phyloP scores from a whole-genome alignment of 2,797 vertebrate genomes.

The Cryptoprocta ferox region DNA sequence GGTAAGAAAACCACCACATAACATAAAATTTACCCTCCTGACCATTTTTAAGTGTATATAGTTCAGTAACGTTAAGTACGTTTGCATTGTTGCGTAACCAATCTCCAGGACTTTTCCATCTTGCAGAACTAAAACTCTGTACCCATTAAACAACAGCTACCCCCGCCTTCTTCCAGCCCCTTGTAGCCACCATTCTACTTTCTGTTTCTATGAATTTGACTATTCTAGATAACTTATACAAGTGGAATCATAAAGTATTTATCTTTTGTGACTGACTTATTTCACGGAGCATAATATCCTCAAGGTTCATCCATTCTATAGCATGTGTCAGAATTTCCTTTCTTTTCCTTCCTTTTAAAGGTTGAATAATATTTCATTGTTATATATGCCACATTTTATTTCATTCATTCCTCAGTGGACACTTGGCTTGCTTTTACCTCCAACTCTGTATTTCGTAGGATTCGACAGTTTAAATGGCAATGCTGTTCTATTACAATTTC shows the following conservation, averaged over 20 bases:
- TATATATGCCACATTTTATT: neutral
- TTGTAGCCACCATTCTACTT: neutral
- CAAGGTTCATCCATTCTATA: neutral
- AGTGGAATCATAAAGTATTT: neutral
- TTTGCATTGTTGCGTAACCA: neutral
- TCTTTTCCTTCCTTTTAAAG: neutral
- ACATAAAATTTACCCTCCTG: neutral
- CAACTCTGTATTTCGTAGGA: slow-evolving; percentile 64
- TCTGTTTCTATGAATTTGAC: neutral
- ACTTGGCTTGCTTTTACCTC: neutral
- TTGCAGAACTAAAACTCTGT: neutral
- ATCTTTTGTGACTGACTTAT: neutral
- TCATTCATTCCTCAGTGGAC: neutral
- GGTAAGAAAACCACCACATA: neutral
- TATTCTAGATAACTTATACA: neutral
- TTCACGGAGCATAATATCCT: neutral
- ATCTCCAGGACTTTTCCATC: neutral
- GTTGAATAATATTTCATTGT: neutral
- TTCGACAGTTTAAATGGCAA: neutral
- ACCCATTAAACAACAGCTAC: neutral
- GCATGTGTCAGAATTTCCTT: neutral
- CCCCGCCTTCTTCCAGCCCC: no score
- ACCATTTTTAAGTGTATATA: neutral
- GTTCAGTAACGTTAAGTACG: neutral
- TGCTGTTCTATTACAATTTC: slow-evolving; percentile 39